These are phyloP conservation scores for Pachypeltis micranthus DNA, from an alignment of 1,140 invertebrate genomes.

Conservation along the genomic window DNA sequence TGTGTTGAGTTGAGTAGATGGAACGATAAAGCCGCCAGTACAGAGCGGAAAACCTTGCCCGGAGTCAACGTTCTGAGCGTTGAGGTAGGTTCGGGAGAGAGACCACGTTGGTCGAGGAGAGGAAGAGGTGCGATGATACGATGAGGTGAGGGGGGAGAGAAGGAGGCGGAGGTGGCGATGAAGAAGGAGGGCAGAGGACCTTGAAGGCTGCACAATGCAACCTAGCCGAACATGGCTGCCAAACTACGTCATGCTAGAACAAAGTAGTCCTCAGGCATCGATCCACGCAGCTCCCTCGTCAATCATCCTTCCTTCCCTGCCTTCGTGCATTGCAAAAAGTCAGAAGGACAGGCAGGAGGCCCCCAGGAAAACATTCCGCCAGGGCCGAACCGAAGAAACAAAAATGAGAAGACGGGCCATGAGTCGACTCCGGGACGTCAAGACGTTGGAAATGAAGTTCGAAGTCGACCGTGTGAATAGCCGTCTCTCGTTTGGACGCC, in stretches of 20 bases:
- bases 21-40: neutral
- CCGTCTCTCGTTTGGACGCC: too few species aligned
- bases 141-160: too few species aligned
- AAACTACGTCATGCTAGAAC: neutral
- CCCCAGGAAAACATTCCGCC: neutral
- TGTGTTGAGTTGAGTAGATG: neutral
- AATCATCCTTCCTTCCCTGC: neutral
- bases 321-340: neutral
- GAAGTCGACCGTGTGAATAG: too few species aligned
- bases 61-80: neutral
- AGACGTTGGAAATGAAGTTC: neutral
- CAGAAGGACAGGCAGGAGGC: neutral
- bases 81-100: neutral
- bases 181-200: neutral
- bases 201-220: neutral
- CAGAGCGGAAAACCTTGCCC: neutral
- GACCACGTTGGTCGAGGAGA: neutral
- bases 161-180: too few species aligned
- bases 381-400: neutral
- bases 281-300: neutral
- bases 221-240: neutral
- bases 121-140: too few species aligned
- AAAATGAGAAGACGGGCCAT: neutral
- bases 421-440: neutral
- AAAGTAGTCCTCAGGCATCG: neutral